Conservation (phyloP, 2,797 vertebrate species). For the Anabas testudineus region DNA sequence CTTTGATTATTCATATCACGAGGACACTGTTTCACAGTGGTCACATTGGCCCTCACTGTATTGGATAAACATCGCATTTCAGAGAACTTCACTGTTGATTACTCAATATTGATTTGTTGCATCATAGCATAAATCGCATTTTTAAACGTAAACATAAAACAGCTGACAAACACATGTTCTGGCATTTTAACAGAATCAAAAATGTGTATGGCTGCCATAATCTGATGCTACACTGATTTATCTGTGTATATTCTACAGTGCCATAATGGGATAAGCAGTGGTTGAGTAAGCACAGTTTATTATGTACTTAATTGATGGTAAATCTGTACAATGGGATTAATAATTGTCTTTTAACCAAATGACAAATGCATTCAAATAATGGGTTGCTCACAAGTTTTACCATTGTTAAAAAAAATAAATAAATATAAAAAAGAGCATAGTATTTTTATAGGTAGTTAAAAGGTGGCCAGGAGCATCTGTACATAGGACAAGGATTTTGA, state of each 20-base stretch:
- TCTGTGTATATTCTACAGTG: constrained; percentile 56
- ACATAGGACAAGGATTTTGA: constrained; percentile 88
- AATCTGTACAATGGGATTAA: constrained; percentile 60
- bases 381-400: constrained; percentile 77
- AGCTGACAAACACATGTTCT: constrained; percentile 43
- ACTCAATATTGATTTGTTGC: neutral
- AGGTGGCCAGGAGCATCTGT: constrained; percentile 93
- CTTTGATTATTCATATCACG: constrained; percentile 51
- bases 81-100: constrained; percentile 19
- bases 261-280: constrained; percentile 47
- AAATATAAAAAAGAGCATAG: constrained; percentile 90
- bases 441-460: constrained; percentile 98
- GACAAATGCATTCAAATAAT: constrained; percentile 61
- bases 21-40: constrained; percentile 27
- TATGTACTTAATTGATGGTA: constrained; percentile 62
- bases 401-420: constrained; percentile 83
- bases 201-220: constrained; percentile 33
- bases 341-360: constrained; percentile 64
- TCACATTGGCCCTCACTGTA: constrained; percentile 20
- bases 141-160: constrained; percentile 34
- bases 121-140: constrained; percentile 12
- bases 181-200: constrained; percentile 43
- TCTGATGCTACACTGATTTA: constrained; percentile 55
- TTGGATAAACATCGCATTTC: constrained; percentile 37
- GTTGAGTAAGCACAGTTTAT: constrained; percentile 85